These are phyloP conservation scores for Lithobates sylvaticus DNA, from an alignment of 2,797 vertebrate genomes.

Conservation along the genomic window DNA sequence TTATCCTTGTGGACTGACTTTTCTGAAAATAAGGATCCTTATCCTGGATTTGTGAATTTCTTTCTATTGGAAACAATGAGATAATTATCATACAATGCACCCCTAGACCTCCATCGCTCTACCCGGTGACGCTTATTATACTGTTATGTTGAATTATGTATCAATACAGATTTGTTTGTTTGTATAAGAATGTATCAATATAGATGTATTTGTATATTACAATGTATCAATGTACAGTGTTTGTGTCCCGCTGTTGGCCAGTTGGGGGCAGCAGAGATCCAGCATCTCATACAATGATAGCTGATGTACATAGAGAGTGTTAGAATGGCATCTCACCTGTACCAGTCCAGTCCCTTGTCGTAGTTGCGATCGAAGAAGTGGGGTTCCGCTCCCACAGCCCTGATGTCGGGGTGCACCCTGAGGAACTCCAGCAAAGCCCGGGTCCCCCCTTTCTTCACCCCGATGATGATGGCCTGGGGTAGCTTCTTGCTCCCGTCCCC, in stretches of 20 bases:
- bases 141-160: no score
- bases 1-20: no score
- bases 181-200: background rate
- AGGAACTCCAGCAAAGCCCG: constrained; percentile 95
- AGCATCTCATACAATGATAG: background rate
- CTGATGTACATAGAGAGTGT: background rate
- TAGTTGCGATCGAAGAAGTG: constrained; percentile 98
- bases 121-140: no score
- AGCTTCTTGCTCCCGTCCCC: constrained; percentile 78
- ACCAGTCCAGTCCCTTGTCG: constrained; percentile 90
- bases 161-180: background rate
- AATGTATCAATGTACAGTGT: background rate
- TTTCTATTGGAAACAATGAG: no score
- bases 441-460: constrained; percentile 92
- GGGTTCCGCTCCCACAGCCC: constrained; percentile 93
- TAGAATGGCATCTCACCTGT: constrained; percentile 78
- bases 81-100: no score
- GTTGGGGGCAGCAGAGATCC: constrained; percentile 20
- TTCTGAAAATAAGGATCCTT: no score
- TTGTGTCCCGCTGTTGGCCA: constrained; percentile 20
- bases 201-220: background rate
- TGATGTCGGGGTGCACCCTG: constrained; percentile 90
- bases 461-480: constrained; percentile 81
- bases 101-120: no score
- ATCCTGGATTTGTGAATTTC: no score